A percentile compares a stretch with the other conserved stretches of the same genome.
phyloP scores from a whole-genome alignment of 2,113 vertebrate genomes.

The Megaceryle maxima region DNA sequence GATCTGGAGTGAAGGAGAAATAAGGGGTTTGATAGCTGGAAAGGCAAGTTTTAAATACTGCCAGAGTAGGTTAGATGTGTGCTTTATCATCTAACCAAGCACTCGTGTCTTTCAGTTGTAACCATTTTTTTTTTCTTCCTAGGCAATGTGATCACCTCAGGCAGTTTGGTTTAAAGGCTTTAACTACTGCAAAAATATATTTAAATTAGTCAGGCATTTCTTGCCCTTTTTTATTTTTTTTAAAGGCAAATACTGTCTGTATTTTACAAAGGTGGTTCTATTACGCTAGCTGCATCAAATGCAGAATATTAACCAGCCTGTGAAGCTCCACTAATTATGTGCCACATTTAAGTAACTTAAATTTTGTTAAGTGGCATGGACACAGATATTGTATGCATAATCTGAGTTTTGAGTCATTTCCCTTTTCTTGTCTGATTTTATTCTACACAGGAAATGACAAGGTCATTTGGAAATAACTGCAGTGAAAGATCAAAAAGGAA shows the following conservation, averaged over 20 bases:
- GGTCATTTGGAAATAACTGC: constrained; percentile 55
- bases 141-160: constrained; percentile 10
- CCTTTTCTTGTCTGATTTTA: constrained; percentile 57
- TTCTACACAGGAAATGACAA: constrained; percentile 54
- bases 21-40: constrained; percentile 12
- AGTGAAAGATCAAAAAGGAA: constrained; percentile 61
- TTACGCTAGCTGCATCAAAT: neutral
- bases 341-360: constrained; percentile 18
- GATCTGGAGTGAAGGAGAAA: constrained; percentile 15
- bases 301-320: constrained; percentile 31
- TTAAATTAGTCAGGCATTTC: constrained; percentile 12
- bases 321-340: constrained; percentile 19
- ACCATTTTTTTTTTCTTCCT: neutral
- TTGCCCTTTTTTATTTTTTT: neutral
- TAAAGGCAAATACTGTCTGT: neutral
- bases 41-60: constrained; percentile 52
- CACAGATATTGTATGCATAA: constrained; percentile 46
- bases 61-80: constrained; percentile 43
- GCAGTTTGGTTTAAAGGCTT: constrained; percentile 44
- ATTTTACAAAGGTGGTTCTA: constrained; percentile 28
- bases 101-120: constrained; percentile 23
- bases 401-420: constrained; percentile 53
- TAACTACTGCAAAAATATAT: neutral
- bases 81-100: constrained; percentile 42
- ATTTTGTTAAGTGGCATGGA: constrained; percentile 12